Base-by-base conservation (phyloP, 2,113 vertebrate species). In the Indri indri region DNA sequence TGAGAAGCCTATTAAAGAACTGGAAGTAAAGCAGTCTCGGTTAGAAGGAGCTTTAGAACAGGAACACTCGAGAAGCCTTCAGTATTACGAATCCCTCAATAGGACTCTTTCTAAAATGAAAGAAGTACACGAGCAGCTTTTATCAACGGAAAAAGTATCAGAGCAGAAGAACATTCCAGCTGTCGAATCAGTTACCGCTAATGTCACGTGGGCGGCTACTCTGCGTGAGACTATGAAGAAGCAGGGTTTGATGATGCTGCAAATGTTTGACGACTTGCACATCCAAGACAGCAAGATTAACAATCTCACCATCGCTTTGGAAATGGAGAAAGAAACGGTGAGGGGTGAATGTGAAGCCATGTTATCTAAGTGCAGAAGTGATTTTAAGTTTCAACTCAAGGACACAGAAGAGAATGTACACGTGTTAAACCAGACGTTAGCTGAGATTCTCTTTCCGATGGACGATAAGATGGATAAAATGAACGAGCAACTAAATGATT, bases 401-500 rank as follows among this genome's bases (percentile, higher is more conserved):
- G 98, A 96, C 42, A 90, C 97, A 63, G 97, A 98, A 73, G 98
- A 98, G 68, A 98, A 97, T 12, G 22, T 99, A 20, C 77, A 95
- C 66, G 40, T 80, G 45, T 92, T 99, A 90, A 99, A 99, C 90
- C 98, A 97, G 98, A 99, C 98, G 1, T 22, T 99, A 50, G 97
- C 98, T 70, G 98, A 98, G 18, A 13, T 97, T 2, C 22, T 99
- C 54, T 96, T 98, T 96, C 98, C 98, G 20, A 59, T 99, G 97
- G 98, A 98, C 76, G 93, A 14, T n/a, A 98, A 98, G 71, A 97
- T 99, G 71, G 98, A 98, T 52, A 98, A 98, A 97, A 99, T 99
- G 98, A 99, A 97, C 45, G 99, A 99, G 73, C 98, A 99, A 84
- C 98, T 99, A 79, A 98, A 98, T 87, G 99, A 99, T 96, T 89